Percentiles rank a stretch among this genome's conserved stretches.
Evolutionary conservation across 2,113 vertebrate genomes (phyloP).

Genomic region (Sinocyclocheilus grahami): DNA sequence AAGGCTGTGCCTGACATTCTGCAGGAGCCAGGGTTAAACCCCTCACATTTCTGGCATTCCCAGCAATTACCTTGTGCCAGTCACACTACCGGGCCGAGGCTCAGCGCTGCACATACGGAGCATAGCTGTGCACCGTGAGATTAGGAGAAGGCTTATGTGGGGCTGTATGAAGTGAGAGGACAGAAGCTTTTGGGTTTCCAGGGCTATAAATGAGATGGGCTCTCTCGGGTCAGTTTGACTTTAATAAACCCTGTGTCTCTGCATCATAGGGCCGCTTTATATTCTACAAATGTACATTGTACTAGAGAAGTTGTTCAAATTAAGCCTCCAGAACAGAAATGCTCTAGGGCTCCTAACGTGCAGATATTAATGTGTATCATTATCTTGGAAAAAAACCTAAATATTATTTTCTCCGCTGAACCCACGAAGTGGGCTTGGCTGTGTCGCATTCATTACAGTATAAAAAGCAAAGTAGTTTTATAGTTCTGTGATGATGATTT

Average conservation of each 20-base stretch:
- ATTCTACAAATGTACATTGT: background rate
- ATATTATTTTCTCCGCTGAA: background rate
- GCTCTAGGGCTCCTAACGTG: background rate
- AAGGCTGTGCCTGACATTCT: constrained; percentile 45
- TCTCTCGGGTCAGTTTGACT: constrained; percentile 33
- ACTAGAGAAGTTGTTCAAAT: background rate
- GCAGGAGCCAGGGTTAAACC: constrained; percentile 55
- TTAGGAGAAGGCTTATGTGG: constrained; percentile 69
- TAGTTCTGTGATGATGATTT: background rate
- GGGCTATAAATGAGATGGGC: constrained; percentile 54
- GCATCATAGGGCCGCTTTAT: background rate
- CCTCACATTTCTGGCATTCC: constrained; percentile 57
- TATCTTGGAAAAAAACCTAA: background rate
- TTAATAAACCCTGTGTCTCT: constrained; percentile 13
- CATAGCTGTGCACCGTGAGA: constrained; percentile 66
- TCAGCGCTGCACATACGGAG: constrained; percentile 57
- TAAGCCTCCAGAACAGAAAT: background rate
- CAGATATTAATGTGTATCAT: background rate
- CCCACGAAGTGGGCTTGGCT: background rate
- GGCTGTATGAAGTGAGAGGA: constrained; percentile 37
- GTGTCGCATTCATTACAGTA: background rate
- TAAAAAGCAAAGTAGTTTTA: background rate
- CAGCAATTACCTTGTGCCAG: constrained; percentile 60
- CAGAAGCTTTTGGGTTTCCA: constrained; percentile 44
- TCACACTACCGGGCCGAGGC: constrained; percentile 61